Evolutionary conservation across 2,888 invertebrate genomes (phyloP).

Genomic region (Pasiphila rectangulata): DNA sequence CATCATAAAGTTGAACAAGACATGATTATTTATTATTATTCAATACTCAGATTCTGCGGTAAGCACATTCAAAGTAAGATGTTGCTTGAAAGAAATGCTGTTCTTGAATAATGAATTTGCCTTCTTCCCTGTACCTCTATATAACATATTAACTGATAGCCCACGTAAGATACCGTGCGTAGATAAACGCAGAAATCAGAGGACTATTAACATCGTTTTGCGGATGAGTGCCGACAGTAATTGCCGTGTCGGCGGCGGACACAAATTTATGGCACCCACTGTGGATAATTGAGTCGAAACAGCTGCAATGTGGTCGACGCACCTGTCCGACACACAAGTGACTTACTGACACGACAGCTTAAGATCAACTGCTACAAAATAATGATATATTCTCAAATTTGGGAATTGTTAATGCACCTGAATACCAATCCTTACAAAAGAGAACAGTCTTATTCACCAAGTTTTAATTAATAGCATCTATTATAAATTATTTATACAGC

Average conservation of each 20-base stretch:
- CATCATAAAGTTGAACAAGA: too few relatives aligned
- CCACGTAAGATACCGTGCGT: slow-evolving; percentile 48
- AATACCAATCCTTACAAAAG: background rate
- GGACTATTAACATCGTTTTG: slow-evolving; percentile 77
- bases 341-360: background rate
- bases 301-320: slow-evolving; percentile 50
- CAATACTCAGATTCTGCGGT: too few relatives aligned
- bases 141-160: slow-evolving; percentile 3
- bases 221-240: slow-evolving; percentile 79
- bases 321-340: slow-evolving; percentile 48
- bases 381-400: too few relatives aligned
- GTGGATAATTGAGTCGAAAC: slow-evolving; percentile 66
- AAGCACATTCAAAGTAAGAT: too few relatives aligned
- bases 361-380: background rate
- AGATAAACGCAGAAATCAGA: slow-evolving; percentile 71
- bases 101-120: too few relatives aligned
- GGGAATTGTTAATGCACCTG: background rate
- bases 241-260: slow-evolving; percentile 75
- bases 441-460: background rate
- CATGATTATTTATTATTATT: too few relatives aligned
- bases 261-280: slow-evolving; percentile 70
- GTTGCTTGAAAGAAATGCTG: too few relatives aligned
- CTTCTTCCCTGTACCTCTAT: background rate
- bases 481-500: too few relatives aligned
- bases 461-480: slow-evolving; percentile 25